Percentiles rank a stretch among this genome's conserved stretches.
Conservation (phyloP, 2,797 vertebrate genomes). For the Tangara arthus region DNA sequence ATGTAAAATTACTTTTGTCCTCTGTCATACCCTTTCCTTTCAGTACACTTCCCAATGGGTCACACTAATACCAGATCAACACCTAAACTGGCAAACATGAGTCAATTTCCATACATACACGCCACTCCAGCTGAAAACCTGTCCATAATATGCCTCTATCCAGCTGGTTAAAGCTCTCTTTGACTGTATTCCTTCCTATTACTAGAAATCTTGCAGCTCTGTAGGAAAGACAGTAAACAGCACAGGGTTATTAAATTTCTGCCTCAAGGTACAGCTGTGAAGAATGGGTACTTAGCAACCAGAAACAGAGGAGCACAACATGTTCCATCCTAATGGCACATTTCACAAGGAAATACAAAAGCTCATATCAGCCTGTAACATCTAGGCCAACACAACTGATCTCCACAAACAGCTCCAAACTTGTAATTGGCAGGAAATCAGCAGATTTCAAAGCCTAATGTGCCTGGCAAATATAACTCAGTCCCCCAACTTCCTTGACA, state of each 20-base stretch:
- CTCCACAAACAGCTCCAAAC: neutral
- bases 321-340: slow-evolving; percentile 22
- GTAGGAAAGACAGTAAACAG: neutral
- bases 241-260: slow-evolving; percentile 35
- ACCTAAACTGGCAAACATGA: neutral
- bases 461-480: slow-evolving; percentile 10
- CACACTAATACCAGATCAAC: neutral
- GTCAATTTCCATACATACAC: neutral
- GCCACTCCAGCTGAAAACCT: neutral
- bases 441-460: neutral
- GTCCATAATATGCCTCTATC: neutral
- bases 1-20: neutral
- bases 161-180: neutral
- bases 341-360: slow-evolving; percentile 31
- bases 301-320: slow-evolving; percentile 53
- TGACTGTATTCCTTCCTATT: neutral
- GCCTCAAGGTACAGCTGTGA: slow-evolving; percentile 29
- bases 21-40: neutral
- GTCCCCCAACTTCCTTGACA: neutral
- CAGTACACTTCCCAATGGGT: neutral
- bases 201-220: neutral
- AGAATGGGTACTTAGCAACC: slow-evolving; percentile 70
- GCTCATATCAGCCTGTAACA: slow-evolving; percentile 25
- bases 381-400: neutral
- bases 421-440: neutral